Evolutionary conservation across 2,888 invertebrate species (phyloP).

Genomic region (Himalopsyche japonica): DNA sequence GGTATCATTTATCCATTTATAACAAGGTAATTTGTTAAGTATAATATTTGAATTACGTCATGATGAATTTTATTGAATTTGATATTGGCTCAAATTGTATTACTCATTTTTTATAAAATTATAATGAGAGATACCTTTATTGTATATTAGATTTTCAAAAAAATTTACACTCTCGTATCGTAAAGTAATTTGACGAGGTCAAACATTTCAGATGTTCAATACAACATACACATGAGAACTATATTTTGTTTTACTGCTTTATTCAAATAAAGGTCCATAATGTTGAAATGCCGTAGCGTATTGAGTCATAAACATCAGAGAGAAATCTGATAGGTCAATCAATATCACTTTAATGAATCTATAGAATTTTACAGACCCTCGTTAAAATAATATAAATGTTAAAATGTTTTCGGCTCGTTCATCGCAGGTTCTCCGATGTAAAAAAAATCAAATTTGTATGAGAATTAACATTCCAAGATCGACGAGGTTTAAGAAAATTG

Average conservation of each 20-base stretch:
- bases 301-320: not conserved
- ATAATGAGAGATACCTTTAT: too few species aligned
- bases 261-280: not conserved
- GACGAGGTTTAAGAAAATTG: not conserved
- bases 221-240: not conserved
- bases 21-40: too few species aligned
- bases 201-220: not conserved
- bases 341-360: not conserved
- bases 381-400: not conserved
- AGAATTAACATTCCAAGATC: not conserved
- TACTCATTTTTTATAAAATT: too few species aligned
- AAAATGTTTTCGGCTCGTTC: not conserved
- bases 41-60: too few species aligned
- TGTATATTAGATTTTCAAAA: not conserved
- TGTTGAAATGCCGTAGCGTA: not conserved
- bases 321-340: not conserved
- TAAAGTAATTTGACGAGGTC: not conserved
- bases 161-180: not conserved
- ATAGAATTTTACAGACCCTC: not conserved
- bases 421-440: not conserved
- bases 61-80: too few species aligned
- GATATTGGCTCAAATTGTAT: too few species aligned
- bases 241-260: not conserved
- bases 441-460: not conserved
- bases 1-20: too few species aligned